phyloP scores from a whole-genome alignment of 2,888 invertebrate genomes.

The Eupithecia inturbata region DNA sequence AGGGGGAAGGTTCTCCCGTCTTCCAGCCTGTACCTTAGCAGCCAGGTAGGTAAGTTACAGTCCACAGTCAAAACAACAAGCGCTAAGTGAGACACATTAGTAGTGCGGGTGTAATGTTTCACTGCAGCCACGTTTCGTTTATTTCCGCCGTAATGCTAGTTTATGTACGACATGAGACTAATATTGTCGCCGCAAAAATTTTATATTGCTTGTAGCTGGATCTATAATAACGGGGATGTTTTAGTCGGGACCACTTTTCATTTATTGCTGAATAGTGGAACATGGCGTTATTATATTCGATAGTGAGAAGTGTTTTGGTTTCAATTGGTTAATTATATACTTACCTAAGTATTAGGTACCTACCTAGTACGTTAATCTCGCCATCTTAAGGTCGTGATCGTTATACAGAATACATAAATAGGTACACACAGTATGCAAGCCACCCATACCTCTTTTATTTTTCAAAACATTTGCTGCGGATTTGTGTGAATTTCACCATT shows the following conservation, averaged over 20 bases:
- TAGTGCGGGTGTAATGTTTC: slow-evolving; percentile 36
- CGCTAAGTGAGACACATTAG: slow-evolving; percentile 37
- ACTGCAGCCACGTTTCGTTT: slow-evolving; percentile 34
- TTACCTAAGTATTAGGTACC: no score
- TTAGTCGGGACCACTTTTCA: slow-evolving; percentile 1
- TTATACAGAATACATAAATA: no score
- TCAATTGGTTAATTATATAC: neutral
- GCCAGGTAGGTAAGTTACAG: neutral
- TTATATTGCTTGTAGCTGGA: slow-evolving; percentile 18
- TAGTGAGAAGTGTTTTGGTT: neutral
- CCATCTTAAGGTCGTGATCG: neutral
- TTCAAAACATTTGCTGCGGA: no score
- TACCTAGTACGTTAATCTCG: no score
- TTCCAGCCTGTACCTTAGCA: neutral
- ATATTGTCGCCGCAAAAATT: slow-evolving; percentile 34
- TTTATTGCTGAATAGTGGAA: slow-evolving; percentile 5
- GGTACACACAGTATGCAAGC: no score
- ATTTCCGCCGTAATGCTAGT: slow-evolving; percentile 32
- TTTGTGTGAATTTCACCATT: no score
- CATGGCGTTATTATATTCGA: neutral
- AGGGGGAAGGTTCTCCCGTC: neutral
- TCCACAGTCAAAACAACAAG: neutral
- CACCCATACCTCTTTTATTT: no score
- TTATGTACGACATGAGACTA: slow-evolving; percentile 38
- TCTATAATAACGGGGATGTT: slow-evolving; percentile 2